A percentile compares a stretch with the other conserved stretches of the same genome.
Conservation (phyloP, 2,113 vertebrate species). For the Marmota flaviventris region DNA sequence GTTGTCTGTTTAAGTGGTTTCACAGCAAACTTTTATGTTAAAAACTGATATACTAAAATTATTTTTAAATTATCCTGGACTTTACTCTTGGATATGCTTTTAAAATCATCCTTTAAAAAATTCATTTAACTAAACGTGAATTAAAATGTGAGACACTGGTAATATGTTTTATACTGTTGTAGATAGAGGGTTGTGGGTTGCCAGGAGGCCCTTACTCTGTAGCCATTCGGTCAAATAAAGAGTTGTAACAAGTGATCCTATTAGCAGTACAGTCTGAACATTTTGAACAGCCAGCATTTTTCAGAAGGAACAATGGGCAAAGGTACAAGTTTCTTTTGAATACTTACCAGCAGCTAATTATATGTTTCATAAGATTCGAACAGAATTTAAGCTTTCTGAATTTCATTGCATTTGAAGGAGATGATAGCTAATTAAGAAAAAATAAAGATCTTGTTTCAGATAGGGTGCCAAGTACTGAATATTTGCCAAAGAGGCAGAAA, state of each 20-base stretch:
- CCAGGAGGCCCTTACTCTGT: background rate
- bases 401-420: conserved; percentile 56
- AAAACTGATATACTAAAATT: conserved; percentile 30
- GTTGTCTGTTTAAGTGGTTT: background rate
- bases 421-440: conserved; percentile 4
- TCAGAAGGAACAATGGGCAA: background rate
- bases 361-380: conserved; percentile 37
- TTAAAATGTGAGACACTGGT: background rate
- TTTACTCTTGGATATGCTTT: background rate
- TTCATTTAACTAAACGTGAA: background rate
- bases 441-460: background rate
- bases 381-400: background rate
- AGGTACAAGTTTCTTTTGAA: background rate
- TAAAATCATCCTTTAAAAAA: background rate
- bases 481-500: background rate
- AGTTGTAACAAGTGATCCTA: background rate
- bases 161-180: background rate
- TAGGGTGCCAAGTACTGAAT: background rate
- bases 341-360: background rate
- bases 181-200: too few species aligned
- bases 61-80: background rate
- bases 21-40: background rate
- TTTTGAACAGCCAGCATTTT: background rate
- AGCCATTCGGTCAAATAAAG: background rate
- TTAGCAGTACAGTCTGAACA: background rate